These are phyloP conservation scores for Metellina segmentata DNA, from an alignment of 2,888 invertebrate genomes.

Conservation along the genomic window DNA sequence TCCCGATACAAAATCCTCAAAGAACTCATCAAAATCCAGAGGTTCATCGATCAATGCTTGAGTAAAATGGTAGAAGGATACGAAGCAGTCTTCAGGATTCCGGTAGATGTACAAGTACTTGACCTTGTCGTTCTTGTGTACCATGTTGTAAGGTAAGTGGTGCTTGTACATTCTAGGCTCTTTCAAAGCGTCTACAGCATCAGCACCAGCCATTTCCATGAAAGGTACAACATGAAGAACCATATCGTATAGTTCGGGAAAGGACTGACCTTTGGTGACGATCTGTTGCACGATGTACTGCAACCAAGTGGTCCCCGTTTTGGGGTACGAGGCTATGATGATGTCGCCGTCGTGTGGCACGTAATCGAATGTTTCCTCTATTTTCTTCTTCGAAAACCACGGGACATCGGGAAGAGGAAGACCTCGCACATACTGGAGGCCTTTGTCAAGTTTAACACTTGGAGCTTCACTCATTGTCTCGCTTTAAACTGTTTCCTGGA, in stretches of 20 bases:
- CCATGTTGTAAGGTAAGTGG: constrained; percentile 29
- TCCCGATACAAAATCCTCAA: constrained; percentile 80
- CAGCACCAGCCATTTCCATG: constrained; percentile 55
- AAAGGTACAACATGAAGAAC: constrained; percentile 74
- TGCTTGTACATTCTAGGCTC: constrained; percentile 41
- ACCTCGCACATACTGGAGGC: constrained; percentile 15
- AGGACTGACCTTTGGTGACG: constrained; percentile 59
- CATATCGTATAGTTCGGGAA: constrained; percentile 78
- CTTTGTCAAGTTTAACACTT: no score
- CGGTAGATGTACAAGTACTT: constrained; percentile 81
- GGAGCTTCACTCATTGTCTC: no score
- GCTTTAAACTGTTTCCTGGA: no score
- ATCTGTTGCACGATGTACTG: constrained; percentile 72
- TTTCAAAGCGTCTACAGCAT: constrained; percentile 25
- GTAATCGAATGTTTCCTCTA: constrained; percentile 46
- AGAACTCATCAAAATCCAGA: constrained; percentile 80
- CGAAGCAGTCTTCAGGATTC: constrained; percentile 81
- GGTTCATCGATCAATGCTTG: background rate
- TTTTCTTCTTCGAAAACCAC: constrained; percentile 25
- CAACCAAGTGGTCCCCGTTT: constrained; percentile 74
- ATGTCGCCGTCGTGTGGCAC: constrained; percentile 57
- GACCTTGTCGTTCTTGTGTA: constrained; percentile 16
- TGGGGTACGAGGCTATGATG: constrained; percentile 69
- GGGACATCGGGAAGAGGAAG: constrained; percentile 14
- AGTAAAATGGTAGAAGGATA: constrained; percentile 81